Evolutionary conservation across 2,888 invertebrate genomes (phyloP), one percentile per base, ranked within the genome.

Genomic region (Ctena decussata): DNA sequence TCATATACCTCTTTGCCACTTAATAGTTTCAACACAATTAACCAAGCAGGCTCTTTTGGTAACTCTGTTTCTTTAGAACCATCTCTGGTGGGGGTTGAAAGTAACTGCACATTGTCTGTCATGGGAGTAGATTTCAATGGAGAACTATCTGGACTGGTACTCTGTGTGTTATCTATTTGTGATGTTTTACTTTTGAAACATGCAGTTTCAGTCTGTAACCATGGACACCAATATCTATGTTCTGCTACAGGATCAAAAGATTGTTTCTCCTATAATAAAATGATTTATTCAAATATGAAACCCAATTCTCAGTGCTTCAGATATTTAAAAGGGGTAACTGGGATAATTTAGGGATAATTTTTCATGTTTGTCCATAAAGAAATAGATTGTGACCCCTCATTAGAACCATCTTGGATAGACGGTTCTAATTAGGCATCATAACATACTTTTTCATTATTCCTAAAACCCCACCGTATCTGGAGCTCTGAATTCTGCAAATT

Each of bases 181-280:
- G 65, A 21, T 35, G 65, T 65, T 65, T 65, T 65, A 21, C 65
- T 32, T 3, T 18, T 32, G 8, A 41, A 65, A 21, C 41, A 27
- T 53, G 32, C 24, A 41, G 79, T 35, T 21, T 15, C 65, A 49
- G 60, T n/a, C 46, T 88, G 84, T 76, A 93, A 80, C 93, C 93
- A 94, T n/a, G 94, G 93, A 89, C 94, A 94, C 93, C 94, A 94
- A 44, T 89, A 89, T 53, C 92, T 90, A 81, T 94, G 94, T 79
- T 93, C 93, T 18, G 79, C 86, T 44, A 94, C 53, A 8, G 94
- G 94, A 74, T 94, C 92, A 84, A 94, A 92, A 60, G 60, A 74
- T 12, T 87, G 85, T 39, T 91, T 92, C n/a, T 80, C 84, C 80
- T 89, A 86, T 89, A 91, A 83, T 12, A n/a, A n/a, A n/a, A n/a